Base-by-base conservation (phyloP, 1,140 invertebrate genomes). In the Pteromalus puparum region DNA sequence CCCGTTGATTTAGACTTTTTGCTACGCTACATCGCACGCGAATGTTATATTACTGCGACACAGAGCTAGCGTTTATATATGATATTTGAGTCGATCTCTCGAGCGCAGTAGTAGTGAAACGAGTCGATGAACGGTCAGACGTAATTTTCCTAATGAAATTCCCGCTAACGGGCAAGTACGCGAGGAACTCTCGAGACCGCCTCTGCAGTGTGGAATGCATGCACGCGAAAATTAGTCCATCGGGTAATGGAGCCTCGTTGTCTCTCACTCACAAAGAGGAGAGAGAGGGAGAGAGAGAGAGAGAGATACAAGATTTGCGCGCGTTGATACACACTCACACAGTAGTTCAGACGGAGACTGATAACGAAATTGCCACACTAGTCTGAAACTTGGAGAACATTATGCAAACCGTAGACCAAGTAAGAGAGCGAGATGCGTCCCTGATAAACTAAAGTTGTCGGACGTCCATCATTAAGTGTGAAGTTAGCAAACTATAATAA, bases 401-500 rank as follows among this genome's bases (percentile, higher is more conserved):
- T 85, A 85, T 85, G 78, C 78, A 81, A 85, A 76, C 61, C 48
- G 28, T 61, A 48, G 13, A 34, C 30, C 30, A 5, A 15, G 46
- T 0, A 13, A 48, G 46, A 48, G 46, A 15, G 53, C n/a, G 53
- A 61, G 72, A 81, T 81, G 73, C 76, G 26, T 72, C 68, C 26
- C 24, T 68, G 78, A 81, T 85, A 81, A 85, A 85, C 84, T 70
- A 65, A 85, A 85, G 18, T 81, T 85, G 73, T 73, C 79, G 74
- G 30, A 84, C 70, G 83, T 84, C 83, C 83, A 84, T 84, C 83
- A 80, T 84, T 84, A 84, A 79, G 77, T 74, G 72, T 67, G 77
- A 80, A 84, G 83, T 84, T 84, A 75, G 68, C 26, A 18, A 80
- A 84, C 83, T 84, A 34, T 34, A 84, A 84, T 84, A 75, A 80